phyloP scores from a whole-genome alignment of 2,797 vertebrate species.

The Bradypus variegatus region DNA sequence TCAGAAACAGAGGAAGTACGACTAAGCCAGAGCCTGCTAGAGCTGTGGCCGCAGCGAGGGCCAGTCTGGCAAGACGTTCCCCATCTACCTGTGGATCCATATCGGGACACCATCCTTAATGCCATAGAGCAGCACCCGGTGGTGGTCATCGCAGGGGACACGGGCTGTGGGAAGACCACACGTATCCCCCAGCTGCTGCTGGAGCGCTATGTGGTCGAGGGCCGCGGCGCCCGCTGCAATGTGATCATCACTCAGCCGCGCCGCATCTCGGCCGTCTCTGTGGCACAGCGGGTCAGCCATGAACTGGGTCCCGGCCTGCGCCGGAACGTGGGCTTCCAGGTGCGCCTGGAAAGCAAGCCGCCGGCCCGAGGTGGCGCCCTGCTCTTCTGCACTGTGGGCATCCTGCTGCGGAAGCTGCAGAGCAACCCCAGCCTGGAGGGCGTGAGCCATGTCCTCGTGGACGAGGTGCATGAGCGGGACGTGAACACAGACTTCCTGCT shows the following conservation, averaged over 20 bases:
- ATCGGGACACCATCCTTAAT: conserved; percentile 81
- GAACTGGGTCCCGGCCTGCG: conserved; percentile 89
- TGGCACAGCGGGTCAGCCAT: conserved; percentile 89
- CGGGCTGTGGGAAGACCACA: conserved; percentile 95
- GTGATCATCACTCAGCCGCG: conserved; percentile 94
- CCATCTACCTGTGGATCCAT: conserved; percentile 85
- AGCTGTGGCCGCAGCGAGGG: conserved; percentile 79
- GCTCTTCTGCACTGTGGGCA: conserved; percentile 95
- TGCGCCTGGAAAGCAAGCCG: conserved; percentile 91
- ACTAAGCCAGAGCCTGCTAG: conserved; percentile 77
- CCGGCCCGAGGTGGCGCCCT: conserved; percentile 85
- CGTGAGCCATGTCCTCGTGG: conserved; percentile 93
- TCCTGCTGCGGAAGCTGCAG: conserved; percentile 91
- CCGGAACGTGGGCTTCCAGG: conserved; percentile 90
- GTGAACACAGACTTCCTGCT: conserved; percentile 96
- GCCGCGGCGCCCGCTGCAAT: conserved; percentile 85
- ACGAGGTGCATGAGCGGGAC: conserved; percentile 96
- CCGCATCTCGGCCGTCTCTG: conserved; percentile 93
- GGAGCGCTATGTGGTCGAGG: conserved; percentile 80
- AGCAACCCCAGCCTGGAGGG: conserved; percentile 87
- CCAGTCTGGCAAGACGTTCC: conserved; percentile 71
- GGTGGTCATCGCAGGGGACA: conserved; percentile 92
- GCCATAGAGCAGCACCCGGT: conserved; percentile 84
- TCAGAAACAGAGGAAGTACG: conserved; percentile 69
- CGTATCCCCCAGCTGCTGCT: conserved; percentile 92